Evolutionary conservation across 2,888 invertebrate species (phyloP), one percentile per base, ranked within the genome.

Genomic region (Acanthosoma haemorrhoidale): DNA sequence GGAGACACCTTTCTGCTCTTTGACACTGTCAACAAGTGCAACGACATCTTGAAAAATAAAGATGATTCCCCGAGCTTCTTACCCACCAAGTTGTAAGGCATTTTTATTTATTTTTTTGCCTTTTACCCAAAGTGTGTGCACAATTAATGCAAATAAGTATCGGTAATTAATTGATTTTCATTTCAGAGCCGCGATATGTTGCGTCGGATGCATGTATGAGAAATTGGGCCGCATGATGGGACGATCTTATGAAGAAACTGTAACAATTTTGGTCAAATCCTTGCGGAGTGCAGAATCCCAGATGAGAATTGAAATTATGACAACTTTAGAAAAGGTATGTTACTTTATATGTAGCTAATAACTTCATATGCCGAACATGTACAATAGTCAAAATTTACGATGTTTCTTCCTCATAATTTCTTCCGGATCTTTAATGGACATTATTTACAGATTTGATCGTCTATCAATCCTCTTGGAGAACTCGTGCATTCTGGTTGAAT

Each of bases 171-270:
- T 59, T 59, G 3, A 16, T 16, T 60, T 69, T 72, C 70, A 75
- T 80, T 83, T 69, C 80, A 98, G 97, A 76, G 95, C 96, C 77
- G 96, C 98, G 15, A 92, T 98, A 77, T 92, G 94, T 76, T 96
- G 96, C 77, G 85, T 95, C 70, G 98, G 97, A 36, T 92, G 92
- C 73, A 96, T 99, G 94, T 99, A 98, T 81, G 96, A 97, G 80
- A 95, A 93, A 80, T 84, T 99, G 18, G 98, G 99, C 1, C 85
- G 99, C 74, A 96, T 99, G 96, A 98, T 97, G 90, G 99, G 98
- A 0, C 84, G 98, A 73, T 95, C 96, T 0, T 99, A 96, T 78
- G 98, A 99, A 80, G 99, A 99, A 78, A 98, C 98, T 0, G 93
- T 98, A 32, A 89, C 92, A 76, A 91, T 96, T 67, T 84, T 99